Evolutionary conservation across 2,888 invertebrate species (phyloP).

Genomic region (Chesias legatella): DNA sequence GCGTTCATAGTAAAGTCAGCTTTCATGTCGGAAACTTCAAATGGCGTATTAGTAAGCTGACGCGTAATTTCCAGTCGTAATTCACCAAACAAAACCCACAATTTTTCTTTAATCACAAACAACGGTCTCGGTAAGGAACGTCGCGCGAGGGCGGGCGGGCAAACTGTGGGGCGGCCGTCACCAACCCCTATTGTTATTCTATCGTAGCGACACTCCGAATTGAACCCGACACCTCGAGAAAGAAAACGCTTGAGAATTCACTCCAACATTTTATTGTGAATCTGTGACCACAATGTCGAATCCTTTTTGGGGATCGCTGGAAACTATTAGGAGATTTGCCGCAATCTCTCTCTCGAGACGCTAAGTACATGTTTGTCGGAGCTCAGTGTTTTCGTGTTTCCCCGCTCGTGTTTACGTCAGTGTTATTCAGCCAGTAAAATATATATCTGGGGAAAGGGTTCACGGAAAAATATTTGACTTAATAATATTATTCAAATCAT

Average conservation of each 20-base stretch:
- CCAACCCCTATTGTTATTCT: slow-evolving; percentile 52
- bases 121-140: slow-evolving; percentile 26
- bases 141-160: slow-evolving; percentile 33
- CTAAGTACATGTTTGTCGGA: slow-evolving; percentile 31
- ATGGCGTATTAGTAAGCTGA: not conserved
- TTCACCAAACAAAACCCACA: slow-evolving; percentile 3
- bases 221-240: slow-evolving; percentile 49
- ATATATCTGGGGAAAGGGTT: slow-evolving; percentile 17
- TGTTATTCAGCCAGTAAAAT: slow-evolving; percentile 18
- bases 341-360: slow-evolving; percentile 36
- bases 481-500: slow-evolving; percentile 1
- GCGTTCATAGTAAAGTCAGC: slow-evolving; percentile 1
- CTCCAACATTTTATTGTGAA: slow-evolving; percentile 58
- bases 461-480: slow-evolving; percentile 5
- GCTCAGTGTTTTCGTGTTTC: slow-evolving; percentile 24
- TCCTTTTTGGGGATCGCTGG: slow-evolving; percentile 33
- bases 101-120: slow-evolving; percentile 19
- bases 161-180: slow-evolving; percentile 35
- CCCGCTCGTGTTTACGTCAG: slow-evolving; percentile 19
- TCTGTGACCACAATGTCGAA: slow-evolving; percentile 58
- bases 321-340: slow-evolving; percentile 40
- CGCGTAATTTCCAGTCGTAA: not conserved
- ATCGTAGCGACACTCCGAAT: slow-evolving; percentile 37
- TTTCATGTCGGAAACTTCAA: not conserved
- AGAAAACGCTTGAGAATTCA: slow-evolving; percentile 53